Base-by-base conservation (phyloP, 2,888 invertebrate species). In the Hanleya hanleyi region DNA sequence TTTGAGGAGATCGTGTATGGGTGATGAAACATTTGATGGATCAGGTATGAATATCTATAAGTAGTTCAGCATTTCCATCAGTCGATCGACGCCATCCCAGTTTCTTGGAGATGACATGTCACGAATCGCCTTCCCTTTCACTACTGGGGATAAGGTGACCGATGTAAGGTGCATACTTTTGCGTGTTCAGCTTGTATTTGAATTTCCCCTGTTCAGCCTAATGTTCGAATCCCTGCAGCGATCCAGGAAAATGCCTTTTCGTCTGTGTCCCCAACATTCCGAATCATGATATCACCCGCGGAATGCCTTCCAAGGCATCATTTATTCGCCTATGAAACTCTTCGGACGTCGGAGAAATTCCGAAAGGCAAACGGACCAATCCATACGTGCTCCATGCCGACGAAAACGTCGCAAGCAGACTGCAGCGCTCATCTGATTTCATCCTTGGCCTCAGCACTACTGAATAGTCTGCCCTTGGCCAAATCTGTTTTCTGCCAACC, bases 351-450 rank as follows among this genome's bases (percentile, higher is more conserved):
- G n/a, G n/a, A n/a, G n/a, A n/a, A n/a, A n/a, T n/a, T n/a, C n/a
- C n/a, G n/a, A n/a, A 70, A 70, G 0, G 71, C 64, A 15, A 83
- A 76, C 75, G 51, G 0, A 41, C 47, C 78, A 80, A 81, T 22
- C 79, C 26, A 47, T 78, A 84, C 35, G 79, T 37, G 2, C 78
- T 78, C 57, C 73, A 81, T 1, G 77, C 76, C 9, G 79, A 80
- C 32, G 67, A 68, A 66, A 82, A 79, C 18, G 75, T 81, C 15
- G 81, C 81, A 1, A 78, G 65, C 9, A 47, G 41, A 33, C 72
- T 73, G 26, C 67, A 73, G 35, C 75, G 70, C 7, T 74, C 67
- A 62, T 76, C 75, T 12, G 75, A 41, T 26, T 69, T 71, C 72
- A 49, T 76, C 69, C 26, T 75, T 66, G n/a, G 62, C 68, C 57